Evolutionary conservation across 1,140 invertebrate genomes (phyloP), one percentile per base, ranked within the genome.

Genomic region (Cydia splendana): DNA sequence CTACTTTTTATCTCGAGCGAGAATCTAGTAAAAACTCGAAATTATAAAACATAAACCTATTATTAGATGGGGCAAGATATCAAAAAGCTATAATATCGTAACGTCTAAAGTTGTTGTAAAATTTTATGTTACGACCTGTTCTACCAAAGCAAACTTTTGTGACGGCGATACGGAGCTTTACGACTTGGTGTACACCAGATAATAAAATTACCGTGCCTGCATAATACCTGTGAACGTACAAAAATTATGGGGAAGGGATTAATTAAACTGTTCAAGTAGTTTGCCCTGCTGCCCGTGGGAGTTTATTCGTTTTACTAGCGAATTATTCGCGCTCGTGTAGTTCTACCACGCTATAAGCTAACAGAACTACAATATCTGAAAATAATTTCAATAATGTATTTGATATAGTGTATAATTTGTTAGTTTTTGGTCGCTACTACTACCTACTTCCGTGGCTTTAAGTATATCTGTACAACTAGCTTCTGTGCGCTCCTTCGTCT

Each of bases 41-140:
- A 85, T 85, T 85, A 81, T 79, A 81, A 81, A 81, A 80, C 83
- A 83, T 84, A 87, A 87, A 88, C 79, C 82, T 83, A 85, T 88
- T 86, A 87, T 86, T 86, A 83, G 80, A 81, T 80, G 80, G 78
- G 81, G 83, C 81, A 84, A 88, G 87, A 88, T 87, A 89, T 89
- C 85, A 89, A 89, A 88, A 87, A 85, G 82, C 82, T 75, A 84
- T 89, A 88, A 88, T 86, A 82, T 81, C 77, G 75, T 82, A 82
- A 85, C 84, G 88, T 88, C 87, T 86, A 82, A 88, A 88, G 82
- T 90, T 88, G 86, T 85, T 90, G 85, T 88, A 88, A 90, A 88
- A 90, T 90, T 87, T 90, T 88, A 90, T 86, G 86, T 85, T 85
- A 85, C 86, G 86, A 84, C 82, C 77, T 85, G 81, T 87, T 90